phyloP scores from a whole-genome alignment of 2,113 vertebrate species.

The Alexandromys fortis region DNA sequence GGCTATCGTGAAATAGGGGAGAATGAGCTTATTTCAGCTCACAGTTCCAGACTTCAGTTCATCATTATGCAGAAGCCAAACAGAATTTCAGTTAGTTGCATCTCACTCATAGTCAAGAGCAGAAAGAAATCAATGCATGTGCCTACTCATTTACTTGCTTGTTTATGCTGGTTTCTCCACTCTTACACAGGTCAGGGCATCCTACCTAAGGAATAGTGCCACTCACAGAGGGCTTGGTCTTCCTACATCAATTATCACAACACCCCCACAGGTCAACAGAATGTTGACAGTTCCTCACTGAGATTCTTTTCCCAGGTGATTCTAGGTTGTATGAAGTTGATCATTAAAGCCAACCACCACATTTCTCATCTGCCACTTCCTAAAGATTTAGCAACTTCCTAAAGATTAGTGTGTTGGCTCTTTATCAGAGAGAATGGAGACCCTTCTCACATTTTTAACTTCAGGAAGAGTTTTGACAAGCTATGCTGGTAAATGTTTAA shows the following conservation, averaged over 20 bases:
- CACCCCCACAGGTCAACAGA: neutral
- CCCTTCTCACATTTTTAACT: neutral
- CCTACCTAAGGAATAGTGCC: neutral
- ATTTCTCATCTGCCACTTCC: neutral
- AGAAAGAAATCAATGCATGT: neutral
- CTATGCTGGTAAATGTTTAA: constrained; percentile 9
- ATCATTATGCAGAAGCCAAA: neutral
- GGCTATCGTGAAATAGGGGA: neutral
- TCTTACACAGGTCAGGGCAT: neutral
- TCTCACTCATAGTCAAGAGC: neutral
- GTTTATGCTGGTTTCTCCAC: neutral
- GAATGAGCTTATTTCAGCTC: neutral
- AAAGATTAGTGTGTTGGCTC: too few species aligned
- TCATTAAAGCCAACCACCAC: neutral
- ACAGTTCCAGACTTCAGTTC: neutral
- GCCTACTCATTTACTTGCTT: neutral
- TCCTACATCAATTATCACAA: neutral
- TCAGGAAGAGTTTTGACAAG: neutral
- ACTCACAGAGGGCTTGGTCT: neutral
- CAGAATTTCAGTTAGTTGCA: neutral
- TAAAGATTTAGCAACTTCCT: neutral
- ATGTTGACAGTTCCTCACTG: neutral
- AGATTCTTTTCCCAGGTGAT: neutral
- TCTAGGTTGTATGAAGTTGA: neutral
- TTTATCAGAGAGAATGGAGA: neutral